phyloP scores from a whole-genome alignment of 2,888 invertebrate genomes.

The Cheilosia grossa region DNA sequence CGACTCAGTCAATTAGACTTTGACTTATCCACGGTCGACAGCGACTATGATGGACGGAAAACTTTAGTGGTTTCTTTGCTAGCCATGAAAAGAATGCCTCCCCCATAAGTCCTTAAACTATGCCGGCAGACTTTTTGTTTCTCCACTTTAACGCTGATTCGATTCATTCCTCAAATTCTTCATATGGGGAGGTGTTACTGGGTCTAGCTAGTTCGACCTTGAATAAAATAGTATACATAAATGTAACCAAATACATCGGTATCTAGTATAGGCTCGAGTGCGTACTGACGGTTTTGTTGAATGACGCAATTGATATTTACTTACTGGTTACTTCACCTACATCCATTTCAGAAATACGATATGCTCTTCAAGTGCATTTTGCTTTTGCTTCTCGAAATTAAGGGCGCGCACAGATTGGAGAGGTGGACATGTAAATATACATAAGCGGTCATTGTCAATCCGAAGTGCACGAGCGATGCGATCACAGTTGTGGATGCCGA shows the following conservation, averaged over 20 bases:
- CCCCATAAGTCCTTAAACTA: constrained; percentile 58
- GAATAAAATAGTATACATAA: constrained; percentile 26
- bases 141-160: constrained; percentile 37
- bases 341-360: constrained; percentile 11
- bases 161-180: constrained; percentile 63
- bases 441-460: constrained; percentile 62
- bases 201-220: constrained; percentile 46
- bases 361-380: constrained; percentile 56
- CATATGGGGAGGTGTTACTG: constrained; percentile 15
- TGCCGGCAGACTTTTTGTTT: constrained; percentile 48
- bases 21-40: constrained; percentile 56
- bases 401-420: constrained; percentile 8
- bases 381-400: constrained; percentile 44
- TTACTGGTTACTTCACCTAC: constrained; percentile 13
- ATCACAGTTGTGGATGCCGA: constrained; percentile 24
- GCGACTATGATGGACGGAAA: constrained; percentile 29
- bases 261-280: not conserved
- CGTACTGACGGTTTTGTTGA: not conserved
- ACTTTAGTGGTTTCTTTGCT: constrained; percentile 65
- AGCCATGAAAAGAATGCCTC: constrained; percentile 37
- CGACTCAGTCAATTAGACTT: constrained; percentile 54
- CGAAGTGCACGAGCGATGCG: constrained; percentile 4
- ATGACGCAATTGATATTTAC: constrained; percentile 26
- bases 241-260: constrained; percentile 33
- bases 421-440: not conserved